Base-by-base conservation (phyloP, 2,113 vertebrate genomes). In the Hyla sarda region DNA sequence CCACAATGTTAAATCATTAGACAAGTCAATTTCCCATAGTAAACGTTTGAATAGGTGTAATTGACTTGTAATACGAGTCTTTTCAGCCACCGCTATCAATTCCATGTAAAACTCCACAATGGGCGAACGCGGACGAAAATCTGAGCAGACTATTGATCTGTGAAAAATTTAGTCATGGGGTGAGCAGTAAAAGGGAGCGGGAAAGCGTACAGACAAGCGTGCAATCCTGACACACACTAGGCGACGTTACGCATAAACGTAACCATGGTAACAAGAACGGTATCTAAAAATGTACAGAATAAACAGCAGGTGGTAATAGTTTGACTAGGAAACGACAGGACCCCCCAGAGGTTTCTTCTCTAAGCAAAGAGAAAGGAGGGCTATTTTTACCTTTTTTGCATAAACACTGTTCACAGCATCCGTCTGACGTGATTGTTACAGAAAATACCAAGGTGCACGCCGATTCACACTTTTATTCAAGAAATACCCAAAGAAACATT, bases 261-360 rank as follows among this genome's bases (percentile, higher is more conserved):
- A 47, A 48, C 83, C 83, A 82, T 16, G 48, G 85, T 69, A 86
- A 81, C 76, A 9, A 45, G 52, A 74, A 45, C 12, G 14, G 73
- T 65, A 74, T 82, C 77, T 81, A 80, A 73, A 86, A 86, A 81
- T 81, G 85, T 60, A 81, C 77, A 32, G 75, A 69, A 58, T 19
- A 41, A 45, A 17, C 85, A 74, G 76, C 67, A 23, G 54, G 85
- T 19, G 77, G 52, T 41, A 56, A 86, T 73, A 56, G 77, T 86
- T 73, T 48, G 80, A 76, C 32, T 30, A 79, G 75, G 52, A 58
- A 81, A 32, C 12, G 17, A 48, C 50, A 74, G 54, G 77, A 58
- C 50, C 77, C 60, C 85, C 84, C 50, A 48, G n/a, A 60, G 85
- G 21, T 16, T 77, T 34, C 25, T n/a, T 54, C 41, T 82, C 67